A percentile compares a stretch with the other conserved stretches of the same genome.
phyloP scores from a whole-genome alignment of 2,888 invertebrate genomes.

The Cerceris ruficornis region DNA sequence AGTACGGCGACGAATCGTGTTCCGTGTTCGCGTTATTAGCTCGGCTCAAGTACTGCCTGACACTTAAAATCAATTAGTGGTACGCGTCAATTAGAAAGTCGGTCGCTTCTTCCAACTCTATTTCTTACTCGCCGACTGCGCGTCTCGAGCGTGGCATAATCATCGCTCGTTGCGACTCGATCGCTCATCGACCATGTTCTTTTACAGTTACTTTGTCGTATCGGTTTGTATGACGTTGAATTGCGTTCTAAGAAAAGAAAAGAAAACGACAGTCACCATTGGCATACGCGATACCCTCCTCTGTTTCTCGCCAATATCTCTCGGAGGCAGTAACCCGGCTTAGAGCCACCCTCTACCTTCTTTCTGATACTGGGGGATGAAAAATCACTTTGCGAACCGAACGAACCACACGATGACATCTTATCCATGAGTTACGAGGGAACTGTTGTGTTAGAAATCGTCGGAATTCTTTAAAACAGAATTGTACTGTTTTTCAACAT shows the following conservation, averaged over 20 bases:
- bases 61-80: conserved; percentile 76
- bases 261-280: background rate
- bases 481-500: no score
- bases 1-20: conserved; percentile 37
- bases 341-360: no score
- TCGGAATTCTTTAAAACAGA: no score
- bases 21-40: conserved; percentile 65
- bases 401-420: no score
- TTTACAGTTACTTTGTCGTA: conserved; percentile 5
- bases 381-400: no score
- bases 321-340: no score
- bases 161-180: conserved; percentile 8
- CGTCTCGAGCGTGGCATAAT: conserved; percentile 35
- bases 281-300: no score
- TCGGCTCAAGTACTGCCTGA: conserved; percentile 65
- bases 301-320: no score
- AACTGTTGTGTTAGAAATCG: no score
- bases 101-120: conserved; percentile 46
- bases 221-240: background rate
- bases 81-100: conserved; percentile 72
- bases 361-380: no score
- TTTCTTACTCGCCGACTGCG: conserved; percentile 26
- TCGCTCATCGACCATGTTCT: conserved; percentile 15
- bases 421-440: no score
- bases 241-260: background rate